A percentile compares a stretch with the other conserved stretches of the same genome.
Evolutionary conservation across 2,888 invertebrate genomes (phyloP).

Genomic region (Neria commutata): DNA sequence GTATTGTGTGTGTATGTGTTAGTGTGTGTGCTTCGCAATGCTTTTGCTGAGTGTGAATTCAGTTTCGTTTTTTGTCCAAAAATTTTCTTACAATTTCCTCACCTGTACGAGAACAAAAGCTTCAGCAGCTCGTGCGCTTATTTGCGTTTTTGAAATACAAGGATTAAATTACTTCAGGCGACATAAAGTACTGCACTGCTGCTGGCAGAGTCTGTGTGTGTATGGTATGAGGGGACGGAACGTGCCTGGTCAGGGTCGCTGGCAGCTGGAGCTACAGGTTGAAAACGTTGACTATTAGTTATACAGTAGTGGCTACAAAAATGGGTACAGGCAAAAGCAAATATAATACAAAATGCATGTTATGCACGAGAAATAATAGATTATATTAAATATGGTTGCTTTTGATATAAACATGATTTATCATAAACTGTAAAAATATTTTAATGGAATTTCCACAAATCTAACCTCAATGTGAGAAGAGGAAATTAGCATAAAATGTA

Average conservation of each 20-base stretch:
- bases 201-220: slow-evolving; percentile 1
- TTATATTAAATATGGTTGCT: too few species aligned
- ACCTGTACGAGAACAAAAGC: background rate
- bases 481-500: too few species aligned
- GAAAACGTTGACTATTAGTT: background rate
- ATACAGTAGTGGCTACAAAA: too few species aligned
- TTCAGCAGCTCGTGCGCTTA: background rate
- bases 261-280: slow-evolving; percentile 26
- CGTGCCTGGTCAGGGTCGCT: too few species aligned
- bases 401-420: too few species aligned
- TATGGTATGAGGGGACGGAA: too few species aligned
- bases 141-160: slow-evolving; percentile 5
- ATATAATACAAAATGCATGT: too few species aligned
- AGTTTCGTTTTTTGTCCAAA: background rate
- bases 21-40: background rate
- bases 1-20: background rate
- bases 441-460: too few species aligned
- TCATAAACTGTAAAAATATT: too few species aligned
- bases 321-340: too few species aligned
- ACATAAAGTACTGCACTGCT: slow-evolving; percentile 7
- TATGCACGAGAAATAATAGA: too few species aligned
- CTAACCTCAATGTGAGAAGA: too few species aligned
- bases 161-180: slow-evolving; percentile 11
- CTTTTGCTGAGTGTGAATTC: background rate
- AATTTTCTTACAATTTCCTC: background rate